phyloP scores from a whole-genome alignment of 2,113 vertebrate species.

The Alexandromys fortis region DNA sequence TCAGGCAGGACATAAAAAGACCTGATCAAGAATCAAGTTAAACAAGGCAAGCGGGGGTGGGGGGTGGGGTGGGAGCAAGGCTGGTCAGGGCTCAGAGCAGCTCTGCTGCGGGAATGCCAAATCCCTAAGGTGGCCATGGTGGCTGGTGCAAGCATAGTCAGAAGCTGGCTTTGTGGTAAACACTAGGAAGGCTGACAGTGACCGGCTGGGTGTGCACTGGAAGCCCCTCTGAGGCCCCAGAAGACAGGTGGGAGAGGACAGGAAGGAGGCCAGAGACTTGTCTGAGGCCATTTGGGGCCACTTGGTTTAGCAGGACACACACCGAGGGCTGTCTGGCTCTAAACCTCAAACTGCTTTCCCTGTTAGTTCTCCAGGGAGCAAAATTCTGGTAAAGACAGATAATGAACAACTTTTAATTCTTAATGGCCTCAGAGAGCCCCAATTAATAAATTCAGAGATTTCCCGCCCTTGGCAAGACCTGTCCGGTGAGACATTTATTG shows the following conservation, averaged over 20 bases:
- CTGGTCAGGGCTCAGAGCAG: neutral
- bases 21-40: slow-evolving; percentile 55
- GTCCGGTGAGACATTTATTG: rapidly evolving
- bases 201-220: neutral
- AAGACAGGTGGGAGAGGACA: neutral
- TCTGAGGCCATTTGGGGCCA: neutral
- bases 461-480: neutral
- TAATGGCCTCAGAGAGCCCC: neutral
- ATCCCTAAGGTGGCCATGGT: neutral
- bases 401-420: neutral
- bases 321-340: neutral
- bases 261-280: neutral
- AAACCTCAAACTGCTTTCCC: too few relatives aligned
- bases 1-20: neutral
- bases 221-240: neutral
- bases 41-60: slow-evolving; percentile 4
- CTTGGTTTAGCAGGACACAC: neutral
- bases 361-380: neutral
- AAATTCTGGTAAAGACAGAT: rapidly evolving
- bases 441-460: neutral
- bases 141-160: neutral
- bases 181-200: too few relatives aligned
- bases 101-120: neutral
- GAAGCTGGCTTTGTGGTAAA: neutral
- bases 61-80: neutral